Evolutionary conservation across 1,140 invertebrate genomes (phyloP).

Genomic region (Temnothorax curvispinosus): DNA sequence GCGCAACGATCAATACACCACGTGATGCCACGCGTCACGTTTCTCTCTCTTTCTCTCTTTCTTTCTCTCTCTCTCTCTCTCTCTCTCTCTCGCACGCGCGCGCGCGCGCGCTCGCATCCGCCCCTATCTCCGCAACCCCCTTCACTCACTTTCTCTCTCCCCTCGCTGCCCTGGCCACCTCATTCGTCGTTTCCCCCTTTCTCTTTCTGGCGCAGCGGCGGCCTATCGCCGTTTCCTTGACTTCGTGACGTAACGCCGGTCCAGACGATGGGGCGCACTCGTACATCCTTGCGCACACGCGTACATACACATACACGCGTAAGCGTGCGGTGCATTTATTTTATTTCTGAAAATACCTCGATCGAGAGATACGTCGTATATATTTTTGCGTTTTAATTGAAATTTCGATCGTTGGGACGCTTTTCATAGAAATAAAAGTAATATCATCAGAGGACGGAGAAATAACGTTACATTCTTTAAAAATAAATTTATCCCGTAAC

Average conservation of each 20-base stretch:
- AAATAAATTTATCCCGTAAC: not conserved
- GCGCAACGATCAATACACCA: slow-evolving; percentile 83
- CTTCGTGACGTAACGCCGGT: slow-evolving; percentile 56
- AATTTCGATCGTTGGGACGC: not conserved
- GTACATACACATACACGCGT: not conserved
- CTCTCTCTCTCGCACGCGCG: not conserved
- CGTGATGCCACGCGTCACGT: slow-evolving; percentile 81
- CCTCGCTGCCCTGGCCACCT: not conserved
- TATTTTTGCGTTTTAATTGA: slow-evolving; percentile 30
- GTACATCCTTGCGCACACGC: not conserved
- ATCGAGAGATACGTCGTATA: not conserved
- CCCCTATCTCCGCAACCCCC: slow-evolving; percentile 12
- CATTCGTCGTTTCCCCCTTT: slow-evolving; percentile 4
- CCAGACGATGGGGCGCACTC: slow-evolving; percentile 18
- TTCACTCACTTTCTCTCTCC: slow-evolving; percentile 54
- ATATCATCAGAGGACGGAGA: not conserved
- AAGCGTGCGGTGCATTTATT: slow-evolving; percentile 22
- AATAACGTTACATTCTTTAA: not conserved
- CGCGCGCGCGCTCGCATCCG: not conserved
- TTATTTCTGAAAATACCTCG: slow-evolving; percentile 50
- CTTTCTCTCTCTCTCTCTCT: no score
- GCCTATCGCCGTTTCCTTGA: slow-evolving; percentile 43
- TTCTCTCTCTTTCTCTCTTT: slow-evolving; percentile 57
- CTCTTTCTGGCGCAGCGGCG: not conserved
- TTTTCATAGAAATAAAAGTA: not conserved